A percentile compares a stretch with the other conserved stretches of the same genome.
Evolutionary conservation across 1,140 invertebrate genomes (phyloP).

Genomic region (Thalassaphorura encarpata): DNA sequence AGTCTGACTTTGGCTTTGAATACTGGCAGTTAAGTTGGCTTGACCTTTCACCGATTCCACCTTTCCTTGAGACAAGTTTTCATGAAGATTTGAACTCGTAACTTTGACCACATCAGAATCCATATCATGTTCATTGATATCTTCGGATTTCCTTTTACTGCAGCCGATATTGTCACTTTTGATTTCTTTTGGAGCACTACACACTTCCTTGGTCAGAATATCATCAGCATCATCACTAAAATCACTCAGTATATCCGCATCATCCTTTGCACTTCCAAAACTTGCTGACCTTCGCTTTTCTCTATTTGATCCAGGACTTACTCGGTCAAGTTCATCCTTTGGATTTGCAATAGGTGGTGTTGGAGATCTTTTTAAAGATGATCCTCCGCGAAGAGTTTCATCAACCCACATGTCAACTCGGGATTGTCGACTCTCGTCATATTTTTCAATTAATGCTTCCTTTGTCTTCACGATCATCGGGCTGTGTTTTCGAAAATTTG

Average conservation of each 20-base stretch:
- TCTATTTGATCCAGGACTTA: background rate
- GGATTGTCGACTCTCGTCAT: conserved; percentile 15
- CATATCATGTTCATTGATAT: background rate
- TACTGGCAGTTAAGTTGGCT: too few species aligned
- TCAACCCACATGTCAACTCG: conserved; percentile 28
- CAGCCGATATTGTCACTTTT: too few species aligned
- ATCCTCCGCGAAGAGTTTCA: conserved; percentile 17
- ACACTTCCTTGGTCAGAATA: conserved; percentile 14
- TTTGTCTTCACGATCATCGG: conserved; percentile 23
- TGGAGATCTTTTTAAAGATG: background rate
- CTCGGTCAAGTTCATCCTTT: background rate
- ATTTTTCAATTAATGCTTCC: conserved; percentile 19
- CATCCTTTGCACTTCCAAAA: too few species aligned
- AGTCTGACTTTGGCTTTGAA: conserved; percentile 24
- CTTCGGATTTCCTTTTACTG: too few species aligned
- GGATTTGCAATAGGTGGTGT: background rate
- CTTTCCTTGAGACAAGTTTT: background rate
- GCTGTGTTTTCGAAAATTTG: conserved; percentile 3
- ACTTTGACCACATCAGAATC: background rate
- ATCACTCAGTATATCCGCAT: conserved; percentile 21
- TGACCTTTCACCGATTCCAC: too few species aligned
- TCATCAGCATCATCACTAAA: conserved; percentile 32
- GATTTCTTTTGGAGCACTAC: too few species aligned
- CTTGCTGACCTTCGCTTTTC: too few species aligned
- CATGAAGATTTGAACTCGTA: background rate